These are phyloP conservation scores for Meandrina meandrites DNA, from an alignment of 92 coral and sea anemone species.

Conservation along the genomic window DNA sequence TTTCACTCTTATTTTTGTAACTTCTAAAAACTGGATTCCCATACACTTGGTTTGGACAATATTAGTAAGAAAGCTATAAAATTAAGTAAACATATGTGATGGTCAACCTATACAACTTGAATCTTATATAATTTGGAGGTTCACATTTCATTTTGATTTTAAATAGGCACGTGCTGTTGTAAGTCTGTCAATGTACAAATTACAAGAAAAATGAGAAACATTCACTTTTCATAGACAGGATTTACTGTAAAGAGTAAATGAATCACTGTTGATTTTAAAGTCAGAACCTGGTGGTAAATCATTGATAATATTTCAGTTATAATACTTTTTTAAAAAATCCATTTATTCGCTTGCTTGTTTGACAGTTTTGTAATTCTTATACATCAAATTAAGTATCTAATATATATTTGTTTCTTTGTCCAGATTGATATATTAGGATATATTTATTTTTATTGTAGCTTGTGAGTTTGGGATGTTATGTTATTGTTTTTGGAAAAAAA, in stretches of 20 bases:
- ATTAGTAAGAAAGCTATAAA: too few species aligned
- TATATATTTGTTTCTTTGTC: neutral
- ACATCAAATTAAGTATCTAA: neutral
- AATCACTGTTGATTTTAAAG: neutral
- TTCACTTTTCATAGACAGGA: neutral
- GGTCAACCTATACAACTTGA: neutral
- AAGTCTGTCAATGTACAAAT: neutral
- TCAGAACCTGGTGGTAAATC: neutral
- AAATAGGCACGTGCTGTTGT: neutral
- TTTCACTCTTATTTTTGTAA: neutral
- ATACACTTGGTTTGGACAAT: too few species aligned
- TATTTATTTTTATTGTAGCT: neutral
- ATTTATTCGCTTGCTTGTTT: neutral
- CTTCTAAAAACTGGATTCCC: neutral
- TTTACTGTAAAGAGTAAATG: neutral
- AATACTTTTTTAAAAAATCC: neutral
- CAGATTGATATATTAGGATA: neutral
- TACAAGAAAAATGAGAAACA: neutral
- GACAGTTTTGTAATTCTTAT: neutral
- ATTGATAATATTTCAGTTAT: neutral
- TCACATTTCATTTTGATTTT: neutral
- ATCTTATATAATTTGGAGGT: neutral
- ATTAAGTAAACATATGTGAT: neutral
- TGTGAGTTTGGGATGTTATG: neutral
- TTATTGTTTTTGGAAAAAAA: neutral